Conservation (phyloP, 2,888 invertebrate species). For the Silvanus unidentatus region DNA sequence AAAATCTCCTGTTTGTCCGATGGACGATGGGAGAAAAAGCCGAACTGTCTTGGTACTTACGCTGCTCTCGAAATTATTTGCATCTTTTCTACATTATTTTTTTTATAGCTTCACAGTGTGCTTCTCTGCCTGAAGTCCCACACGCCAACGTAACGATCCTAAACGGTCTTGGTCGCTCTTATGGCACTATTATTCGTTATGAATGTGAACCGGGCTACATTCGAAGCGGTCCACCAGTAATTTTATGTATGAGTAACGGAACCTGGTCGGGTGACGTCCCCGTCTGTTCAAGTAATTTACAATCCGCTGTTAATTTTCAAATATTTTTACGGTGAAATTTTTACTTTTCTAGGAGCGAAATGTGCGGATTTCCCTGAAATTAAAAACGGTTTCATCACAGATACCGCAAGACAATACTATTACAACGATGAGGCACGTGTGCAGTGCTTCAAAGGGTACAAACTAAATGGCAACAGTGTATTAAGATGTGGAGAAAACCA, state of each 20-base stretch:
- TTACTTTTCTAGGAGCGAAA: constrained; percentile 51
- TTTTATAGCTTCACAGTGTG: constrained; percentile 78
- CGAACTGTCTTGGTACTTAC: constrained; percentile 72
- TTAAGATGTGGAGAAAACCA: constrained; percentile 81
- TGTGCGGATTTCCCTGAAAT: constrained; percentile 74
- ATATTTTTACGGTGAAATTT: too few relatives aligned
- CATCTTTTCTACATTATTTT: constrained; percentile 13
- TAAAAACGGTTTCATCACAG: constrained; percentile 81
- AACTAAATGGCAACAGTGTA: constrained; percentile 75
- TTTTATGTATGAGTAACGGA: constrained; percentile 91
- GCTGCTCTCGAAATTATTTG: background rate
- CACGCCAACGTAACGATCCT: constrained; percentile 82
- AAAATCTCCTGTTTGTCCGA: constrained; percentile 84
- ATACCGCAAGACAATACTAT: constrained; percentile 68
- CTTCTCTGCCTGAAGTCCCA: constrained; percentile 77
- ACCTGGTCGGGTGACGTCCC: constrained; percentile 93
- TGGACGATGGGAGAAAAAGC: constrained; percentile 89
- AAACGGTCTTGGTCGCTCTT: constrained; percentile 86
- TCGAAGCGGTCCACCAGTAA: constrained; percentile 80
- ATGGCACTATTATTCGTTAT: constrained; percentile 87
- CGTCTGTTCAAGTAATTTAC: constrained; percentile 65
- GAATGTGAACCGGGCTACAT: constrained; percentile 90
- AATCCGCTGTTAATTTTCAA: too few relatives aligned
- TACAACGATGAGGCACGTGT: constrained; percentile 88
- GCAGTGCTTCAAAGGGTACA: constrained; percentile 86